Evolutionary conservation across 1,140 invertebrate genomes (phyloP), one percentile per base, ranked within the genome.

Genomic region (Bathynomus jamesi): DNA sequence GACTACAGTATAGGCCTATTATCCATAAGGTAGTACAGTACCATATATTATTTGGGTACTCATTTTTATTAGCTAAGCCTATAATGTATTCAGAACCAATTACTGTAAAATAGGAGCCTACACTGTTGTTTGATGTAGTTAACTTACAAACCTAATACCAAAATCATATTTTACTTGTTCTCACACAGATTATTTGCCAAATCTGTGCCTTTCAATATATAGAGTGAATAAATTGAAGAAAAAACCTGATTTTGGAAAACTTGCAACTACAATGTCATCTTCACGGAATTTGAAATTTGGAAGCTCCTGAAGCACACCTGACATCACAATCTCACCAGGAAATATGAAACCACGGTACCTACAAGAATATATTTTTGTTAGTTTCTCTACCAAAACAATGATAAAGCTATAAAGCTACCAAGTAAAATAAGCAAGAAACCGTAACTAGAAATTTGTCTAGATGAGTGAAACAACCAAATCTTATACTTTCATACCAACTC

Each of bases 231-330:
- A 13, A 63, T 73, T 60, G 64, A 67, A n/a, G 30, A 76, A 71
- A 61, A 65, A 70, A 84, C 83, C 84, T 78, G 83, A 67, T 29
- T 78, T 78, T 28, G 78, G 78, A 40, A 73, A 76, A 31, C 75
- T 78, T 7, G 75, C 78, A 28, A 78, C 75, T 24, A 76, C 67
- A n/a, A 78, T 63, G 66, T 78, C 78, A 73, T 81, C 79, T 29
- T 79, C 65, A 28, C 79, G 72, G 5, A 81, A 77, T 75, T 81
- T 72, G 78, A 83, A 83, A 7, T 78, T 67, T 67, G 81, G 78
- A 31, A 83, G 70, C 30, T 80, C 76, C 32, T 79, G 72, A 28
- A 80, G 64, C 2, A 78, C 72, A 21, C 74, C 78, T 24, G 76
- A 77, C 71, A 79, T 79, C 4, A 79, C 40, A 32, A 79, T 61